Conservation (phyloP, 1,140 invertebrate genomes). For the Aradophagus sp. region DNA sequence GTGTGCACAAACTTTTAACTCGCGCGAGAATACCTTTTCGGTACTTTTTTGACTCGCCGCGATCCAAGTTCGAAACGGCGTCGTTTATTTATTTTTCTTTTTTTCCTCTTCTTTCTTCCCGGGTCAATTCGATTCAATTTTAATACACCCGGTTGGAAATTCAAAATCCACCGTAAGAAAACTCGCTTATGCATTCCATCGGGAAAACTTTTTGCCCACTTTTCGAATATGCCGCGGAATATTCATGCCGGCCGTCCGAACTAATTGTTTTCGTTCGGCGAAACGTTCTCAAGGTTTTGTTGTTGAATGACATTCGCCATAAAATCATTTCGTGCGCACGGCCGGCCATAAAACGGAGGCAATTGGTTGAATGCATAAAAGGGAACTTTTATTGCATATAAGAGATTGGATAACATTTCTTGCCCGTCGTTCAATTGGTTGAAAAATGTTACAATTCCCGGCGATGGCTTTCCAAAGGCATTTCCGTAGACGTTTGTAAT, state of each 20-base stretch:
- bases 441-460: constrained; percentile 46
- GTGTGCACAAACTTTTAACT: constrained; percentile 21
- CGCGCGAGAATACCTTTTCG: constrained; percentile 11
- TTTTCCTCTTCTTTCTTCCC: no score
- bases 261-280: constrained; percentile 32
- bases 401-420: constrained; percentile 37
- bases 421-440: constrained; percentile 17
- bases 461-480: constrained; percentile 13
- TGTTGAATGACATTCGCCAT: constrained; percentile 17
- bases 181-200: constrained; percentile 22
- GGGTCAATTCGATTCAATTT: constrained; percentile 47
- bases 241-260: constrained; percentile 21
- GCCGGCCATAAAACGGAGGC: neutral
- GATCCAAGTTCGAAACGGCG: constrained; percentile 32
- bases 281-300: neutral
- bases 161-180: constrained; percentile 17
- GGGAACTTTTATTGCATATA: constrained; percentile 30
- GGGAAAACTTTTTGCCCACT: constrained; percentile 32
- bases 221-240: constrained; percentile 29
- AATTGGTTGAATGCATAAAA: constrained; percentile 27
- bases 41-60: constrained; percentile 27
- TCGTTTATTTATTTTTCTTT: no score
- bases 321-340: constrained; percentile 17
- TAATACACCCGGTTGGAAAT: constrained; percentile 44
- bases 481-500: no score